Percentiles rank a stretch among this genome's conserved stretches.
phyloP scores from a whole-genome alignment of 2,888 invertebrate genomes.

The Microplitis manilae region DNA sequence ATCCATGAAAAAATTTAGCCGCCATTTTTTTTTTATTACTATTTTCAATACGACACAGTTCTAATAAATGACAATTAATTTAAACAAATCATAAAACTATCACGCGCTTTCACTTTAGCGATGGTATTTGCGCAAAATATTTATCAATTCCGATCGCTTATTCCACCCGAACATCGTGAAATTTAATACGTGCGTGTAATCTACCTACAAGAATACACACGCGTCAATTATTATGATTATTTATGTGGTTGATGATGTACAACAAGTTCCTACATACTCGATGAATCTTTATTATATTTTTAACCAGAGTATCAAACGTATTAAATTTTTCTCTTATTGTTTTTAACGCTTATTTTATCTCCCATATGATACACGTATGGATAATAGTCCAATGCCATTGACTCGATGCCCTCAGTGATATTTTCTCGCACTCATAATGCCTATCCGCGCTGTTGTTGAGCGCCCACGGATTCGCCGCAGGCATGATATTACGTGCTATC shows the following conservation, averaged over 20 bases:
- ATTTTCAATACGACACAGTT: too few relatives aligned
- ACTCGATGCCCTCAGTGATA: conserved; percentile 67
- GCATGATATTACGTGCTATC: conserved; percentile 59
- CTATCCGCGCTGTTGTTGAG: conserved; percentile 63
- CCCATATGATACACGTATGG: conserved; percentile 39
- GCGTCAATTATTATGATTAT: conserved; percentile 62
- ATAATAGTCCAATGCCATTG: conserved; percentile 67
- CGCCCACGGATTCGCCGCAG: conserved; percentile 61
- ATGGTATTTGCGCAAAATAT: conserved; percentile 18
- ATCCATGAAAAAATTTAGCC: background rate
- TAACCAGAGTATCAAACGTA: background rate
- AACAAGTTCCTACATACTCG: conserved; percentile 46
- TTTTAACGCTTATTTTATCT: conserved; percentile 26
- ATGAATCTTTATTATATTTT: background rate
- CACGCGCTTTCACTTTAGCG: background rate
- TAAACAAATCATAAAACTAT: background rate
- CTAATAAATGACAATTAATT: conserved; percentile 2
- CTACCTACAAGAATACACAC: conserved; percentile 22
- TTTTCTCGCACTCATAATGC: conserved; percentile 62
- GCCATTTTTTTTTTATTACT: conserved; percentile 10
- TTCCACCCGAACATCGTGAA: conserved; percentile 10
- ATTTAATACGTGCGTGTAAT: conserved; percentile 23
- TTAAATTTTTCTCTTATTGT: conserved; percentile 21
- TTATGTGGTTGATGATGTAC: conserved; percentile 57
- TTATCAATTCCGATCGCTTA: conserved; percentile 22